Evolutionary conservation across 2,113 vertebrate species (phyloP).

Genomic region (Quiscalus mexicanus): DNA sequence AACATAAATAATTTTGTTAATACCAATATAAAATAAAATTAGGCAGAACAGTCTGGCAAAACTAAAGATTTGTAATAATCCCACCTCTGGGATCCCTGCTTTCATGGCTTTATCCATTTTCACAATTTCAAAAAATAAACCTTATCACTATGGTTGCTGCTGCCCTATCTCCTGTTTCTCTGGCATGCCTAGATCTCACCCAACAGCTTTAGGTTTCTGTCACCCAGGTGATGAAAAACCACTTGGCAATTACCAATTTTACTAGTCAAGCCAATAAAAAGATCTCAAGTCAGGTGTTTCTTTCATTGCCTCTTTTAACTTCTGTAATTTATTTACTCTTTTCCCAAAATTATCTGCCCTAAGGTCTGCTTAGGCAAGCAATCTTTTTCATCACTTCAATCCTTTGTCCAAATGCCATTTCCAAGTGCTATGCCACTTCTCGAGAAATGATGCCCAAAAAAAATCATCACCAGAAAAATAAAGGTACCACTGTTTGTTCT

Average conservation of each 20-base stretch:
- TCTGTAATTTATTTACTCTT: background rate
- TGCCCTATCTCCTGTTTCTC: background rate
- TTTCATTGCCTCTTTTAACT: background rate
- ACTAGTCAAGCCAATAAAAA: background rate
- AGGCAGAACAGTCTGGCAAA: background rate
- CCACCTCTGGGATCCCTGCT: background rate
- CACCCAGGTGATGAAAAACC: background rate
- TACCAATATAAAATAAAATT: background rate
- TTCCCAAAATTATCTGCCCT: background rate
- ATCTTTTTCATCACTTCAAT: background rate
- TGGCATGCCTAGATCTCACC: background rate
- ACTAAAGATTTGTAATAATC: background rate
- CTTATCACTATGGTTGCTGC: background rate
- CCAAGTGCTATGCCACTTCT: background rate
- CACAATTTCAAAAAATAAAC: background rate
- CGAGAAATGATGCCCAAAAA: background rate
- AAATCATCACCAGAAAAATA: background rate
- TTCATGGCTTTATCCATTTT: background rate
- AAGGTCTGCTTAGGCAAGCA: background rate
- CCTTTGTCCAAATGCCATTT: background rate
- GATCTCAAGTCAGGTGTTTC: background rate
- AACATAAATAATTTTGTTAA: background rate
- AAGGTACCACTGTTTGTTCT: background rate
- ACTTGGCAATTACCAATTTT: background rate
- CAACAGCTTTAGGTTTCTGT: background rate